A percentile compares a stretch with the other conserved stretches of the same genome.
Evolutionary conservation across 2,113 vertebrate species (phyloP).

Genomic region (Helogale parvula): DNA sequence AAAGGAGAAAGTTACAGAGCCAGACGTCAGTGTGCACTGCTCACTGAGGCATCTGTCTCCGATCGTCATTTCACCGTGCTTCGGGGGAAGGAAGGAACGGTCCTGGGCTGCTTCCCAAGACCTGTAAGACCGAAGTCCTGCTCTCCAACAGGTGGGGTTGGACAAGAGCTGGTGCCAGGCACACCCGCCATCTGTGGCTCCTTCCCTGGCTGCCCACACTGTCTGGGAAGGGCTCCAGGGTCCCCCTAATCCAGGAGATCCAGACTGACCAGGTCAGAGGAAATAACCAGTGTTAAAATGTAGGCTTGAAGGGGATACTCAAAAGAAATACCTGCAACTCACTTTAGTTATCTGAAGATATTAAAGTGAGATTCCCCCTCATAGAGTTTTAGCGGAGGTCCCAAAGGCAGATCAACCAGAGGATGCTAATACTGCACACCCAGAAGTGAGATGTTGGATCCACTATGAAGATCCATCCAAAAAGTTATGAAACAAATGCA

Average conservation of each 20-base stretch:
- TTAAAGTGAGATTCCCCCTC: neutral
- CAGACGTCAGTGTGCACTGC: slow-evolving; percentile 19
- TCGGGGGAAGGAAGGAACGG: neutral
- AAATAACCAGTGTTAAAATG: slow-evolving; percentile 2
- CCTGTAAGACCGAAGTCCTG: neutral
- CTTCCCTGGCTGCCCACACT: neutral
- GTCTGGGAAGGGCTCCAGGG: neutral
- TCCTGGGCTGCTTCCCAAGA: neutral
- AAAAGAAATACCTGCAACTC: neutral
- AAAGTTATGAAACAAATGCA: neutral
- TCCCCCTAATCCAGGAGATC: neutral
- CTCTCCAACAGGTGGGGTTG: neutral
- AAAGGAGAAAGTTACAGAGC: slow-evolving; percentile 46
- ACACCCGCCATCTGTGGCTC: neutral
- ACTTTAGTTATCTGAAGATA: neutral
- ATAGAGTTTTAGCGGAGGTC: neutral
- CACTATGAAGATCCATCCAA: neutral
- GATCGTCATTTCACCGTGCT: neutral
- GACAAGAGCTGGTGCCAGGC: neutral
- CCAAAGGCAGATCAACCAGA: neutral
- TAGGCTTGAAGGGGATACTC: neutral
- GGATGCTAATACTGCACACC: neutral
- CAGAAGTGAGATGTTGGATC: neutral
- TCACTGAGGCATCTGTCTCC: neutral
- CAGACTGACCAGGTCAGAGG: neutral